A percentile compares a stretch with the other conserved stretches of the same genome.
phyloP scores from a whole-genome alignment of 1,140 invertebrate genomes.

The Bathynomus jamesi region DNA sequence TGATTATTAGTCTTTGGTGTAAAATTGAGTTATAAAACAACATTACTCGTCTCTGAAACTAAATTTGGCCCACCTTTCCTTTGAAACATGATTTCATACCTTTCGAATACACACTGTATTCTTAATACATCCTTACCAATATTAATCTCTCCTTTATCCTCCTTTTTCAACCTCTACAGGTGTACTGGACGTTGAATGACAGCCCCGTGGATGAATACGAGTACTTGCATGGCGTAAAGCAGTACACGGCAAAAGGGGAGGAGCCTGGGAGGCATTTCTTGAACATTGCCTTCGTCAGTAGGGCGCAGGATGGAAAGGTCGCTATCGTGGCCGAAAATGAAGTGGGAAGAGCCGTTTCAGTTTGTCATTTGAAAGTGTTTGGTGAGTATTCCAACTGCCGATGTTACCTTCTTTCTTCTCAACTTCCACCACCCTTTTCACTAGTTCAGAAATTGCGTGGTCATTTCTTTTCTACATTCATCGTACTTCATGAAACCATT shows the following conservation, averaged over 20 bases:
- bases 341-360: slow-evolving; percentile 59
- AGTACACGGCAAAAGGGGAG: slow-evolving; percentile 23
- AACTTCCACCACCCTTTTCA: no score
- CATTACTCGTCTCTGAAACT: no score
- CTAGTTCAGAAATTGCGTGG: no score
- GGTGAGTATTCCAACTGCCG: slow-evolving; percentile 45
- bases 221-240: slow-evolving; percentile 26
- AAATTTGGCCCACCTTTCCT: no score
- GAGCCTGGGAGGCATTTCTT: slow-evolving; percentile 19
- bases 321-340: slow-evolving; percentile 68
- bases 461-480: no score
- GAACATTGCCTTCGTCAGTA: slow-evolving; percentile 19
- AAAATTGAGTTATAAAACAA: no score
- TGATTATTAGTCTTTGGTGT: no score
- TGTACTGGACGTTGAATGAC: slow-evolving; percentile 65
- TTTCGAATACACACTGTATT: no score
- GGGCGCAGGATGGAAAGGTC: slow-evolving; percentile 54
- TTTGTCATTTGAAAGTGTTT: slow-evolving; percentile 51
- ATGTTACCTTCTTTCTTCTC: no score
- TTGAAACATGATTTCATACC: no score
- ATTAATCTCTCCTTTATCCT: neutral
- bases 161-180: slow-evolving; percentile 48
- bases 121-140: no score
- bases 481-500: no score
- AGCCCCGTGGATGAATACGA: slow-evolving; percentile 42